phyloP scores from a whole-genome alignment of 2,888 invertebrate species.

The Eupeodes latifasciatus region DNA sequence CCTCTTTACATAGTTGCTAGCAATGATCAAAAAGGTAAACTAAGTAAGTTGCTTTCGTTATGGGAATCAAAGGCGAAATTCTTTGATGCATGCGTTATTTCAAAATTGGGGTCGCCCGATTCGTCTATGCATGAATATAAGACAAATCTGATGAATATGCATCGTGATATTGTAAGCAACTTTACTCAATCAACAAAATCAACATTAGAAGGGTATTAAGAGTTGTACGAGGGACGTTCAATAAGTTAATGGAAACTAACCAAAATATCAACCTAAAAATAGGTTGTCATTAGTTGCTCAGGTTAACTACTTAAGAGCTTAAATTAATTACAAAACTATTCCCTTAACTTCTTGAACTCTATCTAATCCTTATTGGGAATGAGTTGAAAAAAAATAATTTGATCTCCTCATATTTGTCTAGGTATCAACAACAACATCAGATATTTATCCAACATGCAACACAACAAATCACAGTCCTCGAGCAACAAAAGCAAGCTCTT shows the following conservation, averaged over 20 bases:
- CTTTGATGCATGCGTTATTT: slow-evolving; percentile 92
- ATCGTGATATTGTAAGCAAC: slow-evolving; percentile 91
- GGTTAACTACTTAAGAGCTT: no score
- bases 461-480: slow-evolving; percentile 93
- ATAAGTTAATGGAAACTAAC: neutral
- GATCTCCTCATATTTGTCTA: slow-evolving; percentile 80
- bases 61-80: slow-evolving; percentile 99
- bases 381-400: neutral
- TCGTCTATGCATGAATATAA: slow-evolving; percentile 96
- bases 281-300: no score
- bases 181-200: slow-evolving; percentile 92
- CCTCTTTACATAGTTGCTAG: slow-evolving; percentile 87
- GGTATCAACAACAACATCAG: slow-evolving; percentile 97
- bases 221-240: neutral
- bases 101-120: slow-evolving; percentile 94
- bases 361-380: neutral
- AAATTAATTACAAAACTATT: neutral
- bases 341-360: neutral
- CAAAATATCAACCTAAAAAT: no score
- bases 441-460: slow-evolving; percentile 96
- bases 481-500: slow-evolving; percentile 90
- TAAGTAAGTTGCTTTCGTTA: slow-evolving; percentile 95
- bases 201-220: slow-evolving; percentile 89
- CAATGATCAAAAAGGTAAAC: slow-evolving; percentile 94
- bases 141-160: slow-evolving; percentile 91